A percentile compares a stretch with the other conserved stretches of the same genome.
Conservation (phyloP, 2,797 vertebrate genomes). For the Ara ararauna region DNA sequence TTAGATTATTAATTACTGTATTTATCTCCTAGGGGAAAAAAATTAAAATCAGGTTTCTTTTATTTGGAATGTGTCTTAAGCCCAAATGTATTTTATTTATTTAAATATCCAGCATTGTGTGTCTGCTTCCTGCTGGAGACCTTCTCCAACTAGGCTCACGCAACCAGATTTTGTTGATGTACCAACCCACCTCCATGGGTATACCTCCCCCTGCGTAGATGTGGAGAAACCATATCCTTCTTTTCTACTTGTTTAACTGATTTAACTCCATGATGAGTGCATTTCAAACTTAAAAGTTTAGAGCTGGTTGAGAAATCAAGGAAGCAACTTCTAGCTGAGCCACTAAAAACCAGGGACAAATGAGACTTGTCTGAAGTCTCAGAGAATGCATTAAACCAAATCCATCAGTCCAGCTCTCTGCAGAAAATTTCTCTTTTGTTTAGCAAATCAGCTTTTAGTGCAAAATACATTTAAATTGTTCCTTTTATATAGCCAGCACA, state of each 20-base stretch:
- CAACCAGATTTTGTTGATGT: neutral
- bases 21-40: neutral
- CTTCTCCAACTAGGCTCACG: neutral
- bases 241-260: constrained; percentile 7
- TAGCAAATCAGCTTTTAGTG: constrained; percentile 46
- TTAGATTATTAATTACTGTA: neutral
- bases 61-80: neutral
- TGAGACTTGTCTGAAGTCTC: constrained; percentile 19
- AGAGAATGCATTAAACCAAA: neutral
- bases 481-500: neutral
- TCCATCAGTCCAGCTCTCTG: constrained; percentile 14
- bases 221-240: neutral
- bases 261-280: neutral
- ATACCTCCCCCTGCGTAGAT: neutral
- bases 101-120: neutral
- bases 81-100: neutral
- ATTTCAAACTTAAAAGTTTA: neutral
- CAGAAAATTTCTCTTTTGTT: constrained; percentile 45
- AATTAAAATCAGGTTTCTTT: neutral
- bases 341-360: constrained; percentile 4
- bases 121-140: neutral
- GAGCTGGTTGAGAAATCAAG: neutral
- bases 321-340: constrained; percentile 20
- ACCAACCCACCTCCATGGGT: neutral
- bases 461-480: constrained; percentile 50